These are phyloP conservation scores for Eubucco bourcierii DNA, from an alignment of 2,113 vertebrate species.

Conservation along the genomic window DNA sequence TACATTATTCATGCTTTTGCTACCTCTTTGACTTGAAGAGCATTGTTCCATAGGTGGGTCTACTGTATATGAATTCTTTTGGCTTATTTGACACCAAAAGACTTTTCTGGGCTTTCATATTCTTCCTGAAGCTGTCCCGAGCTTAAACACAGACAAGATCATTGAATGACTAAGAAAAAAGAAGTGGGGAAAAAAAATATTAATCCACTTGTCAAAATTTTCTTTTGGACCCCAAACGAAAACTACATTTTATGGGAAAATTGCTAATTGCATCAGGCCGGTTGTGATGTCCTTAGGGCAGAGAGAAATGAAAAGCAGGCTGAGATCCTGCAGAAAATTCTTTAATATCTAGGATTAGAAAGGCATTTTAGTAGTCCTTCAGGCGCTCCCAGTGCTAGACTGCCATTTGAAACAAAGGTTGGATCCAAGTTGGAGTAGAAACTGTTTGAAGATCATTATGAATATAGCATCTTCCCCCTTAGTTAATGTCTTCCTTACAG, in stretches of 20 bases:
- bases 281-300: neutral
- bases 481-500: neutral
- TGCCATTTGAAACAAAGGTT: neutral
- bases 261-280: neutral
- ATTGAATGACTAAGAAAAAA: neutral
- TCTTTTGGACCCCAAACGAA: neutral
- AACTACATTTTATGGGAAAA: neutral
- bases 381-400: neutral
- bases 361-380: neutral
- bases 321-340: neutral
- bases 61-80: too few species aligned
- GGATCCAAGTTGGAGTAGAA: neutral
- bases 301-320: neutral
- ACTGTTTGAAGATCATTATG: neutral
- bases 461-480: neutral
- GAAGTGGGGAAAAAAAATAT: neutral
- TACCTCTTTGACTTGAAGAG: neutral
- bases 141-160: neutral
- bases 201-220: neutral
- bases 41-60: neutral
- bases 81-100: too few species aligned
- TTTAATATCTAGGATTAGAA: neutral
- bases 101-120: neutral
- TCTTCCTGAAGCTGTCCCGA: too few species aligned
- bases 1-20: neutral